Evolutionary conservation across 1,140 invertebrate species (phyloP).

Genomic region (Heliothis subflexa): DNA sequence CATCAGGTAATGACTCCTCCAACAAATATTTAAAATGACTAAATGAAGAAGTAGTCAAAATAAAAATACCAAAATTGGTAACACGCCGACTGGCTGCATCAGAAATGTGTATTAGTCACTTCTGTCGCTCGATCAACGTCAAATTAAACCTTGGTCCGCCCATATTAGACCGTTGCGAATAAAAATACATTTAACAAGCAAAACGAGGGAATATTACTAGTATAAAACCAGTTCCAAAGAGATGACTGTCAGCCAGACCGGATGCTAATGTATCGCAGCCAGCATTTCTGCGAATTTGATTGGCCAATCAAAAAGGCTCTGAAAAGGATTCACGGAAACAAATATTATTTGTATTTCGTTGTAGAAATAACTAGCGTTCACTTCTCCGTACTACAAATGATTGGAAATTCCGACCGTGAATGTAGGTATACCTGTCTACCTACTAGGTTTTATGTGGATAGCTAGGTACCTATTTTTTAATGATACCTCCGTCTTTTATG

Average conservation of each 20-base stretch:
- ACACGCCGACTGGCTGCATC: neutral
- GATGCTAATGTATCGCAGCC: neutral
- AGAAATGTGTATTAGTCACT: constrained; percentile 10
- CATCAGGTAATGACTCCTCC: too few species aligned
- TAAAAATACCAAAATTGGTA: too few species aligned
- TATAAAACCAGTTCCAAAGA: constrained; percentile 4
- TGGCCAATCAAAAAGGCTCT: constrained; percentile 37
- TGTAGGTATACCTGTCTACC: neutral
- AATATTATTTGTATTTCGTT: constrained; percentile 34
- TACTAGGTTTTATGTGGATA: neutral
- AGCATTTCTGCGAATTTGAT: constrained; percentile 31
- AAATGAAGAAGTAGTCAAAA: too few species aligned
- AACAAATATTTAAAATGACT: too few species aligned
- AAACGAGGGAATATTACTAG: neutral
- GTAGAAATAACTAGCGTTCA: constrained; percentile 11
- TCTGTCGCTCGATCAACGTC: neutral
- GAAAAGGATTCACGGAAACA: constrained; percentile 33
- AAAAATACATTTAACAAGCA: constrained; percentile 28
- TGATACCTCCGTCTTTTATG: neutral
- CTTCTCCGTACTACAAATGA: constrained; percentile 20
- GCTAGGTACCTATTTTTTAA: neutral
- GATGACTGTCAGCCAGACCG: neutral
- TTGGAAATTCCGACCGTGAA: constrained; percentile 15
- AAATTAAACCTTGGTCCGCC: too few species aligned
- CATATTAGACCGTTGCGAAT: too few species aligned